Base-by-base conservation (phyloP, 2,797 vertebrate genomes). In the Enteromius argenteus region DNA sequence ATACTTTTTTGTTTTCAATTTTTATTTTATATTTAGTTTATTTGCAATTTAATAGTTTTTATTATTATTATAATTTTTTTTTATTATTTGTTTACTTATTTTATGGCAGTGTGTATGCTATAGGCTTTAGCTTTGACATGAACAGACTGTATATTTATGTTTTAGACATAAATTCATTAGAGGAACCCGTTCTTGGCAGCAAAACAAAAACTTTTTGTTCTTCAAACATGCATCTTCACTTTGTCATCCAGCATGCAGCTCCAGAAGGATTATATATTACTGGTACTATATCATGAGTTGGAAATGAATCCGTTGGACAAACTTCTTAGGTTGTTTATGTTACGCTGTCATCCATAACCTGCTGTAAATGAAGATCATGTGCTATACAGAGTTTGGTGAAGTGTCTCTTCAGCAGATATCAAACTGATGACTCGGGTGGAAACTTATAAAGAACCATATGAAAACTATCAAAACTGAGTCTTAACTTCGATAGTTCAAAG, bases 381-480 rank as follows among this genome's bases (percentile, higher is more conserved):
- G 77, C 71, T 84, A 82, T 53, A 83, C 80, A 86, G 76, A 80
- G 87, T 86, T 79, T n/a, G 67, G 78, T 90, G 78, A 87, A 86
- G 60, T 87, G 68, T 78, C 87, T 86, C 85, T 87, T 90, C 77
- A 76, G 39, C 56, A 51, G 84, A 87, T 88, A 84, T 89, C 86
- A 88, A 87, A 58, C 86, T 39, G 71, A 80, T 90, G 82, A 76
- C 75, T 60, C 51, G 79, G 83, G 9, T 73, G 72, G 42, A 66
- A 60, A 39, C 56, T 74, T 81, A 44, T 68, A 67, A 68, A 84
- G 35, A 60, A 23, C 32, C 19, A 37, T 35, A 60, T 83, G 71
- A 21, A 72, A 10, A 60, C 56, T 27, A 56, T 83, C 56, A 35
- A 75, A 79, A 80, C 79, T 49, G 19, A 17, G 8, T 46, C 23